Conservation (phyloP, 2,797 vertebrate genomes). For the Tangara arthus region DNA sequence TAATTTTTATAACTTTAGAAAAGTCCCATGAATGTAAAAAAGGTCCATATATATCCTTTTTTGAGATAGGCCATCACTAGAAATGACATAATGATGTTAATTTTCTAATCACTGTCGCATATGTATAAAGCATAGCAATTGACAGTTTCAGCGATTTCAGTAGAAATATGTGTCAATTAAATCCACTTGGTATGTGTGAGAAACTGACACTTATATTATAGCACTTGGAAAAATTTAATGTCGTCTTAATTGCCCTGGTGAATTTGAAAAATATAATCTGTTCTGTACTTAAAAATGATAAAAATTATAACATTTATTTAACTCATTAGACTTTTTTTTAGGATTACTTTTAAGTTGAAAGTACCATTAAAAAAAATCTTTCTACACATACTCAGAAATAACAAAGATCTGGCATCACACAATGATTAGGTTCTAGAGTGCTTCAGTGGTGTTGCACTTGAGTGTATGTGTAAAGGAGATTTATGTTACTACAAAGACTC, state of each 20-base stretch:
- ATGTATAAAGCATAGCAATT: background rate
- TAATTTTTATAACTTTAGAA: background rate
- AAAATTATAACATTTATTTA: background rate
- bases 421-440: background rate
- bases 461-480: background rate
- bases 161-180: constrained; percentile 15
- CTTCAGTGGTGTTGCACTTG: background rate
- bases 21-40: background rate
- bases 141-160: constrained; percentile 14
- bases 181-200: background rate
- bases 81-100: constrained; percentile 43
- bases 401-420: background rate
- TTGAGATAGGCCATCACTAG: background rate
- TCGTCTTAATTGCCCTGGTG: background rate
- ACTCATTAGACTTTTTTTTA: background rate
- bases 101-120: constrained; percentile 22
- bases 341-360: background rate
- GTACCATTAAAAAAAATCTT: background rate
- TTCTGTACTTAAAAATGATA: background rate
- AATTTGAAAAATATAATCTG: background rate
- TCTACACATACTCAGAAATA: background rate
- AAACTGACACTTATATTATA: background rate
- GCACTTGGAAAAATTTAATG: background rate
- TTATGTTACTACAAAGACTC: background rate
- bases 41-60: background rate